phyloP scores from a whole-genome alignment of 30 jellyfish, hydroid and myxozoan genomes.

The Cassiopea andromeda region DNA sequence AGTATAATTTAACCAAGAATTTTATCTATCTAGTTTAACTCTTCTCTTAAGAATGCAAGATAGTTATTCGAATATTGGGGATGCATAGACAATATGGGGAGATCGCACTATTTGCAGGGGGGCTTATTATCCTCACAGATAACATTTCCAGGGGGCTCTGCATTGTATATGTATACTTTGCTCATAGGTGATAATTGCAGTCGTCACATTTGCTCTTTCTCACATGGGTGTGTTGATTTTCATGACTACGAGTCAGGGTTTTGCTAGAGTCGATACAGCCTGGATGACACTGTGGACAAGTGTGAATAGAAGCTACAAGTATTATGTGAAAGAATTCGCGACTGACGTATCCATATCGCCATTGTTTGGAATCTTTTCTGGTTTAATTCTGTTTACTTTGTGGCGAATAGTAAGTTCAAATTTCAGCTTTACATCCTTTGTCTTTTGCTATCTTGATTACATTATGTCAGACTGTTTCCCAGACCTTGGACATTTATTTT shows the following conservation, averaged over 20 bases:
- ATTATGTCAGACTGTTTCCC: too few relatives aligned
- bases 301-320: neutral
- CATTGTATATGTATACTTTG: neutral
- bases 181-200: conserved; percentile 3
- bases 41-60: too few relatives aligned
- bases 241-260: conserved; percentile 15
- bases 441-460: neutral
- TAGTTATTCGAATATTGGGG: too few relatives aligned
- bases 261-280: conserved; percentile 19
- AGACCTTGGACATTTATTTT: too few relatives aligned
- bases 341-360: conserved; percentile 3
- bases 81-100: too few relatives aligned
- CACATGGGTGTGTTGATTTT: conserved; percentile 39
- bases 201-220: conserved; percentile 13
- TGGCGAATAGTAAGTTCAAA: conserved; percentile 43
- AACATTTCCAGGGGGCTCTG: too few relatives aligned
- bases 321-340: neutral
- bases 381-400: conserved; percentile 26
- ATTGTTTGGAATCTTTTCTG: conserved; percentile 25
- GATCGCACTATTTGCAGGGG: too few relatives aligned
- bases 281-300: conserved; percentile 8
- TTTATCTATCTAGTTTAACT: too few relatives aligned
- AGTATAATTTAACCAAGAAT: too few relatives aligned
- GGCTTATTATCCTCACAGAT: too few relatives aligned
- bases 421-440: neutral